Evolutionary conservation across 1,140 invertebrate genomes (phyloP).

Genomic region (Monomorium pharaonis): DNA sequence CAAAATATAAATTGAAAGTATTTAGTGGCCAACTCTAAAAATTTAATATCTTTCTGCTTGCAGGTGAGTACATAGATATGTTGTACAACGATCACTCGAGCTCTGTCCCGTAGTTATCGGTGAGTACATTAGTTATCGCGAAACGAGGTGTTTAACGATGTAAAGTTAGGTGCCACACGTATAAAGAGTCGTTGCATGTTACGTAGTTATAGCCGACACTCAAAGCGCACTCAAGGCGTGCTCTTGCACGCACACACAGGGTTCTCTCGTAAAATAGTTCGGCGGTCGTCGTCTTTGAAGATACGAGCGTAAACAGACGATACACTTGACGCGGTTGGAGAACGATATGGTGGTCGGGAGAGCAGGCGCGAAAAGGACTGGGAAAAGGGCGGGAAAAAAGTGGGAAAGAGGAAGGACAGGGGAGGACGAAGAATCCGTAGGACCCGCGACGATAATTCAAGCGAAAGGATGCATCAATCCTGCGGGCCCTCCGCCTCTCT

Average conservation of each 20-base stretch:
- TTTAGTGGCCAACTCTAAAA: not conserved
- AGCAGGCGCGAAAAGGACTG: conserved; percentile 19
- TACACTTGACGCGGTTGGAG: conserved; percentile 72
- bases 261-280: conserved; percentile 63
- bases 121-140: conserved; percentile 60
- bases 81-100: conserved; percentile 49
- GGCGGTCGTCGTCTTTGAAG: conserved; percentile 73
- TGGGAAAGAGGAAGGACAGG: not conserved
- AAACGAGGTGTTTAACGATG: conserved; percentile 31
- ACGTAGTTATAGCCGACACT: not conserved
- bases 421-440: conserved; percentile 45
- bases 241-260: conserved; percentile 7
- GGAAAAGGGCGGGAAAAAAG: conserved; percentile 22
- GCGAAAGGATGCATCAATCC: conserved; percentile 83
- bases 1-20: not conserved
- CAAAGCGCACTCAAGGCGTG: not conserved
- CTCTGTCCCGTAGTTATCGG: conserved; percentile 61
- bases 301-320: conserved; percentile 83
- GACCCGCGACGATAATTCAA: conserved; percentile 79
- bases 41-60: conserved; percentile 71
- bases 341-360: conserved; percentile 62
- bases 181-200: not conserved
- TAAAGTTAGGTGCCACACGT: not conserved
- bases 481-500: conserved; percentile 63
- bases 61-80: conserved; percentile 77